Base-by-base conservation (phyloP, 1,140 invertebrate genomes). In the Papilio xuthus region DNA sequence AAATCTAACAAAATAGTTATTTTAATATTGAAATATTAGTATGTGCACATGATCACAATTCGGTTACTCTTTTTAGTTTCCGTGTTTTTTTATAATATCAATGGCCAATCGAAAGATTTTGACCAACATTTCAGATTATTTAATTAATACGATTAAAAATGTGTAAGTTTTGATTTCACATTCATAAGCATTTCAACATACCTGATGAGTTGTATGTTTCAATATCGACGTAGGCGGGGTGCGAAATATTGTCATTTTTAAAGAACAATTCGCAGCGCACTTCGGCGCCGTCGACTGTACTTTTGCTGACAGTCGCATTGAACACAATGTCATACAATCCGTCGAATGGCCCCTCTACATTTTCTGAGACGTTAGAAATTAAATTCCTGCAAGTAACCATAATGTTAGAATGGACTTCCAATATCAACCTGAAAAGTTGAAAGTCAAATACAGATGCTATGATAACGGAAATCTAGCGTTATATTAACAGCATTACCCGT, bases 181-280 rank as follows among this genome's bases (percentile, higher is more conserved):
- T 6, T 28, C 4, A 63, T 28, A 15, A 20, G 8, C 20, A 47
- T 73, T 32, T 32, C 42, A 20, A 80, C 81, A 80, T 84, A 89
- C 89, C 87, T 81, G 87, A 63, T n/a, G 81, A 71, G 10, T 84
- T 50, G 74, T 81, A 90, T 1, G 80, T 84, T 60, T 83, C 74
- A 8, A 79, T 81, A 10, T 81, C 79, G 10, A 79, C 70, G 67
- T 83, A 89, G 9, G 78, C 84, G 15, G 80, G 81, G 44, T 86
- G 86, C 1, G 83, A 81, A 37, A 89, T 72, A 32, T 80, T 81
- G 18, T 56, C 26, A 77, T 89, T 81, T 9, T 56, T 47, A 70
- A 80, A 90, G 26, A 83, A 82, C 7, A 91, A 79, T 50, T 89
- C 86, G 79, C 90, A 91, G 63, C 67, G 77, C 50, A 88, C 78